Evolutionary conservation across 2,888 invertebrate species (phyloP), one percentile per base, ranked within the genome.

Genomic region (Tenthredo distinguenda): DNA sequence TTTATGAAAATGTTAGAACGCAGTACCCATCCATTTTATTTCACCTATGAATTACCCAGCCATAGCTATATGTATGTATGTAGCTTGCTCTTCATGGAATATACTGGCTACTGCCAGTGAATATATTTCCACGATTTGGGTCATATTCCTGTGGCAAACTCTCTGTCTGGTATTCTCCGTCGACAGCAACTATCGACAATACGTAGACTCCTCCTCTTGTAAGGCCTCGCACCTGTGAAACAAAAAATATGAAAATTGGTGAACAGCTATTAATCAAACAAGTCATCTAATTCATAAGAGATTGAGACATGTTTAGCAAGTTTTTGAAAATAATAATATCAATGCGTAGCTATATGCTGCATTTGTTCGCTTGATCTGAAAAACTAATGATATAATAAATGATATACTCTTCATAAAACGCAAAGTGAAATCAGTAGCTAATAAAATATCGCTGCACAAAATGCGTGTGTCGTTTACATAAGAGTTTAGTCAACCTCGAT

Each of bases 1-100:
- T 55, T n/a, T 1, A n/a, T 55, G n/a, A 55, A 12, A 47, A 47
- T 47, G 2, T 12, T 12, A 47, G 12, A 47, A 2, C 12, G 43
- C 43, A 47, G 10, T 47, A 47, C 0, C 12, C 12, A 2, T 12
- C 43, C 9, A 12, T 55, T 55, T 55, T n/a, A n/a, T 85, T 65
- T 90, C 87, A 87, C 96, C 98, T 94, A 99, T 99, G 94, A 99
- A 99, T 99, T 99, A 99, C 77, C 98, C 98, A 76, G 99, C 98
- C 71, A 97, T 97, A 21, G 98, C 97, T 86, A 98, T 96, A 15
- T 9, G 18, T 50, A 55, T 86, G 98, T 96, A 15, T 9, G 18
- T 50, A 55, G 6, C 5, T 55, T n/a, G n/a, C n/a, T 55, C 7
- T 55, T 18, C 55, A 55, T 55, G 7, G 55, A 55, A 55, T 18